Conservation (phyloP, 2,888 invertebrate genomes). For the Habroteleia sp. region DNA sequence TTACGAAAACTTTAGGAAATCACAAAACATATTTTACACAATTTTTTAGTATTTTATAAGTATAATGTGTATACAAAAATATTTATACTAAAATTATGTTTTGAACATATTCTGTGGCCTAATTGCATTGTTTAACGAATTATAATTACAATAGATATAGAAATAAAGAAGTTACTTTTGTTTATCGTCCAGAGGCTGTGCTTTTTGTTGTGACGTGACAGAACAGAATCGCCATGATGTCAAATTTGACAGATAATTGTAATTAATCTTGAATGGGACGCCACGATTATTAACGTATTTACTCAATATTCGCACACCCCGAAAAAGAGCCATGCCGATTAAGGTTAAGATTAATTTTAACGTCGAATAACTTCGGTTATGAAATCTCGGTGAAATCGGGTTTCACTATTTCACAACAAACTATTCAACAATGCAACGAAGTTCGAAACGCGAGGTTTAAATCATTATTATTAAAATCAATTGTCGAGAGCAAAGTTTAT, state of each 20-base stretch:
- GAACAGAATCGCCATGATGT: slow-evolving; percentile 5
- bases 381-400: neutral
- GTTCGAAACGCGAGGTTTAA: neutral
- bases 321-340: slow-evolving; percentile 21
- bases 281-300: slow-evolving; percentile 4
- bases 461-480: slow-evolving; percentile 18
- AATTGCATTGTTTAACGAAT: no score
- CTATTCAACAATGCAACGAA: neutral
- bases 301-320: neutral
- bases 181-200: slow-evolving; percentile 18
- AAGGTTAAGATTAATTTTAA: slow-evolving; percentile 6
- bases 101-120: no score
- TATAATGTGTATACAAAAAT: no score
- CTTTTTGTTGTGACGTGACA: slow-evolving; percentile 24
- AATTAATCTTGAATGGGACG: neutral
- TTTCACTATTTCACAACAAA: slow-evolving; percentile 9
- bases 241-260: slow-evolving; percentile 6
- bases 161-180: slow-evolving; percentile 22
- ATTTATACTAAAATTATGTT: neutral
- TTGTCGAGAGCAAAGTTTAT: slow-evolving; percentile 23
- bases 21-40: no score
- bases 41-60: no score
- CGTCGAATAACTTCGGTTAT: neutral
- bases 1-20: no score
- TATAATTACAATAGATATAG: neutral